Percentiles rank a stretch among this genome's conserved stretches.
Evolutionary conservation across 2,888 invertebrate species (phyloP).

Genomic region (Macrosoma leucophasiata): DNA sequence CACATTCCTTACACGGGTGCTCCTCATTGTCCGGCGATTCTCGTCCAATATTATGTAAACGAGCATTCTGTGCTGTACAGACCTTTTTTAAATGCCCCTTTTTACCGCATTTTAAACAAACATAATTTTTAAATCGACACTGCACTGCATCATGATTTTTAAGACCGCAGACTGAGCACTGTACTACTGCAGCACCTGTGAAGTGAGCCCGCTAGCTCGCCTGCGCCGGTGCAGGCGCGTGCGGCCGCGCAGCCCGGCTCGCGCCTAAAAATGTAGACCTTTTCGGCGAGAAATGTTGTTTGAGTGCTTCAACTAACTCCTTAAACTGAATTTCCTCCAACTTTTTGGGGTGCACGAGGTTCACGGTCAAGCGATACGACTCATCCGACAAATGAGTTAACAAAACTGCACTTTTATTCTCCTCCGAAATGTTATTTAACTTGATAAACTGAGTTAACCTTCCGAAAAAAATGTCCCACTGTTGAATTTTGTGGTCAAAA

Average conservation of each 20-base stretch:
- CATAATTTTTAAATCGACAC: constrained; percentile 16
- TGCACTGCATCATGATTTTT: constrained; percentile 12
- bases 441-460: too few relatives aligned
- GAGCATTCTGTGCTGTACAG: too few relatives aligned
- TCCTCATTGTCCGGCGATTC: not conserved
- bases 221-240: not conserved
- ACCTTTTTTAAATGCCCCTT: constrained; percentile 19
- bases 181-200: not conserved
- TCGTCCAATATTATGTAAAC: too few relatives aligned
- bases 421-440: constrained; percentile 1
- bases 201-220: not conserved
- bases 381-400: constrained; percentile 11
- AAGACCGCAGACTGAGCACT: constrained; percentile 12
- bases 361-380: constrained; percentile 7
- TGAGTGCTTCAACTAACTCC: constrained; percentile 7
- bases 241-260: not conserved
- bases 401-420: constrained; percentile 3
- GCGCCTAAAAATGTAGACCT: constrained; percentile 11
- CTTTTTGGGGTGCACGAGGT: constrained; percentile 7
- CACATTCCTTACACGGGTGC: constrained; percentile 5
- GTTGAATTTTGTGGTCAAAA: too few relatives aligned
- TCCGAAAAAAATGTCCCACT: too few relatives aligned
- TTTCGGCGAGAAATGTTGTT: constrained; percentile 13
- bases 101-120: constrained; percentile 13
- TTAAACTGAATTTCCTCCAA: constrained; percentile 1